Percentiles rank a stretch among this genome's conserved stretches.
phyloP scores from a whole-genome alignment of 2,888 invertebrate genomes.

The Myopa testacea region DNA sequence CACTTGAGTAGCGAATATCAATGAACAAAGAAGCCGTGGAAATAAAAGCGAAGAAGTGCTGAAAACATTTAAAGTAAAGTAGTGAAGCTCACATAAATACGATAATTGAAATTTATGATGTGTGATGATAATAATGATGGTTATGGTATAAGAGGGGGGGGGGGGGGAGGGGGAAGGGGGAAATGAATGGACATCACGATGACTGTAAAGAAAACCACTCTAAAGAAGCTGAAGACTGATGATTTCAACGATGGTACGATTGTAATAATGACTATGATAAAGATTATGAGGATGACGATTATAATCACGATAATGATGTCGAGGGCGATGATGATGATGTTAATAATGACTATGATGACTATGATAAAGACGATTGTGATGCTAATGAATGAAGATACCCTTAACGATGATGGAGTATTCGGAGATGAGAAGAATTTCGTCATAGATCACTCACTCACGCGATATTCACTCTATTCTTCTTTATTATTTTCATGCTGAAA shows the following conservation, averaged over 20 bases:
- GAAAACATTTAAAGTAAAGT: neutral
- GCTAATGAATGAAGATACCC: neutral
- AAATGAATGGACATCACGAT: neutral
- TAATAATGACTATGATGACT: neutral
- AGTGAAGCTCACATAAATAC: constrained; percentile 46
- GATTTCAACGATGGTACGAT: neutral
- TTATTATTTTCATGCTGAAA: neutral
- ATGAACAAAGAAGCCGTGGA: neutral
- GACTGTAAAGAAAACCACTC: neutral
- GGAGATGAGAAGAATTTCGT: neutral
- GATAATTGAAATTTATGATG: constrained; percentile 50
- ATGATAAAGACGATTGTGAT: neutral
- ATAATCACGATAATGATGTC: neutral
- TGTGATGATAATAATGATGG: constrained; percentile 41
- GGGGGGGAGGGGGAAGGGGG: neutral
- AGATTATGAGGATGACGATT: neutral
- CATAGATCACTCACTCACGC: too few relatives aligned
- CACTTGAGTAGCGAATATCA: too few relatives aligned
- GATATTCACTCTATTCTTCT: too few relatives aligned
- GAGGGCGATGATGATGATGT: neutral
- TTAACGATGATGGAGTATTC: neutral
- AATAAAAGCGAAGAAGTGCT: constrained; percentile 16
- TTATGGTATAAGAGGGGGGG: neutral
- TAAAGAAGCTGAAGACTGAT: neutral
- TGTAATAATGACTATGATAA: neutral